phyloP scores from a whole-genome alignment of 1,140 invertebrate species.

The Drosophila elegans region DNA sequence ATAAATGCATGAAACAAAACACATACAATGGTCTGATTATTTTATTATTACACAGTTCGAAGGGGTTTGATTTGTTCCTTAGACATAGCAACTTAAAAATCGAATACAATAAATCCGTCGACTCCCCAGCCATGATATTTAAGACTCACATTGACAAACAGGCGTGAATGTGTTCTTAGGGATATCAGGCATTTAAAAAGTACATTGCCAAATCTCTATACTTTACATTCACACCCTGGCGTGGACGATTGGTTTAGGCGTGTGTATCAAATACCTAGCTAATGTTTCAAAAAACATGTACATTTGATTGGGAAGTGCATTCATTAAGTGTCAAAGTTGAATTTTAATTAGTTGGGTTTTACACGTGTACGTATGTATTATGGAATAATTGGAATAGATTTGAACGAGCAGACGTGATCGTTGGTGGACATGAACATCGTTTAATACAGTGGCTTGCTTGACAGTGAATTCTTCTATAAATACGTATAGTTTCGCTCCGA shows the following conservation, averaged over 20 bases:
- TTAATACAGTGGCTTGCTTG: slow-evolving; percentile 40
- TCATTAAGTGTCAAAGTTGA: slow-evolving; percentile 51
- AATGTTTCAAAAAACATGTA: slow-evolving; percentile 46
- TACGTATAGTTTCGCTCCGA: slow-evolving; percentile 31
- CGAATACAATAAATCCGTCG: slow-evolving; percentile 49
- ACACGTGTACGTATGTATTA: slow-evolving; percentile 53
- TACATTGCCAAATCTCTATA: slow-evolving; percentile 35
- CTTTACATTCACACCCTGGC: slow-evolving; percentile 20
- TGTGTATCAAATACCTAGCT: slow-evolving; percentile 49
- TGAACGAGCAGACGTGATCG: slow-evolving; percentile 33
- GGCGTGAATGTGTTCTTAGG: slow-evolving; percentile 28
- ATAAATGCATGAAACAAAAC: background rate
- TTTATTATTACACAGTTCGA: slow-evolving; percentile 62
- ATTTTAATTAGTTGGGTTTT: slow-evolving; percentile 58
- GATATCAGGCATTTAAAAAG: slow-evolving; percentile 33
- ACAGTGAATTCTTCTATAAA: slow-evolving; percentile 44
- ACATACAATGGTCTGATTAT: slow-evolving; percentile 31
- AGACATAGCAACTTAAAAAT: slow-evolving; percentile 51
- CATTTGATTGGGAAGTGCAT: slow-evolving; percentile 50
- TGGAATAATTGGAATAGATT: slow-evolving; percentile 47
- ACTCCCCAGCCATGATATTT: slow-evolving; percentile 46
- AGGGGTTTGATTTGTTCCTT: slow-evolving; percentile 55
- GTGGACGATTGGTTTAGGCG: slow-evolving; percentile 36
- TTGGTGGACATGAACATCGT: slow-evolving; percentile 28
- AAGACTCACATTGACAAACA: slow-evolving; percentile 47